These are phyloP conservation scores for Andrena fulva DNA, from an alignment of 2,888 invertebrate genomes.

Conservation along the genomic window DNA sequence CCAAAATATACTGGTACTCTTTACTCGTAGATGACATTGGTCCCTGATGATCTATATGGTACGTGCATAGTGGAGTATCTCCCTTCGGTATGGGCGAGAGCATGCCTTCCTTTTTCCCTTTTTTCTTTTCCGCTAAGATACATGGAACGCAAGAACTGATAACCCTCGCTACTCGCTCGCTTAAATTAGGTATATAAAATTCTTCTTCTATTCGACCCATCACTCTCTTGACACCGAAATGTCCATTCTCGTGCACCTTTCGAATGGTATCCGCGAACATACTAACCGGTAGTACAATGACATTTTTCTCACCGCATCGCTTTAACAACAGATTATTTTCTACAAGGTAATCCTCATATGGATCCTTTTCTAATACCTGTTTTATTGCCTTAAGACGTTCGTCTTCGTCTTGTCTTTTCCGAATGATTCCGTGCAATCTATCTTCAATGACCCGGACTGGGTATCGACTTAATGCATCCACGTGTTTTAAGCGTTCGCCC, in stretches of 20 bases:
- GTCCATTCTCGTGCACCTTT: neutral
- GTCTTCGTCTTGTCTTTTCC: neutral
- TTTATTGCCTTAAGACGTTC: neutral
- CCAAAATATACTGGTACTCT: constrained; percentile 9
- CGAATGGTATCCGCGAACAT: neutral
- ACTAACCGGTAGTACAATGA: neutral
- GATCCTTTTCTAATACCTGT: neutral
- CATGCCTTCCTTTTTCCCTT: neutral
- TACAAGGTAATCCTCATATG: neutral
- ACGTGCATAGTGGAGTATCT: neutral
- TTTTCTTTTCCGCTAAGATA: constrained; percentile 4
- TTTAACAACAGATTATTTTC: neutral
- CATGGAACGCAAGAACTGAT: constrained; percentile 6
- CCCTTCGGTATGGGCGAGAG: constrained; percentile 17
- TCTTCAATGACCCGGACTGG: neutral
- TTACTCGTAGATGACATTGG: constrained; percentile 11
- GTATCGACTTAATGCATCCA: neutral
- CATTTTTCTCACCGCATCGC: neutral
- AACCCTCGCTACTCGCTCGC: neutral
- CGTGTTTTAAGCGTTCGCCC: neutral
- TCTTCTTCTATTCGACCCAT: neutral
- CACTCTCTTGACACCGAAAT: neutral
- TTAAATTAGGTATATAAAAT: constrained; percentile 21
- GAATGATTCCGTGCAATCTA: neutral
- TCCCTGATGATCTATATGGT: constrained; percentile 10